Conservation (phyloP, 2,797 vertebrate genomes). For the Eleutherodactylus coqui region DNA sequence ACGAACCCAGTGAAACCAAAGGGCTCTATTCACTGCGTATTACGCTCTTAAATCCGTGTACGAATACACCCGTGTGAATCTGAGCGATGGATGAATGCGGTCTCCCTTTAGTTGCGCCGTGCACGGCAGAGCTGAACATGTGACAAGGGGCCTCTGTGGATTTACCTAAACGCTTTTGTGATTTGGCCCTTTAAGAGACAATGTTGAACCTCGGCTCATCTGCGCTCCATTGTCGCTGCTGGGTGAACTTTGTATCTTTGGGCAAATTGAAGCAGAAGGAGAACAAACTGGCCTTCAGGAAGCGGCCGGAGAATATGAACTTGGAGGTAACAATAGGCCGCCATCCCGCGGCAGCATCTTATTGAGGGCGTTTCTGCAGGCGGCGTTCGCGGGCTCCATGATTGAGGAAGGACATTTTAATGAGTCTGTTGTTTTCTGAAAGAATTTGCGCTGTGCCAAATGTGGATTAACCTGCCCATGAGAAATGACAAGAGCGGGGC, state of each 20-base stretch:
- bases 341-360: slow-evolving; percentile 35
- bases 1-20: too few species aligned
- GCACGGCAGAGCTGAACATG: background rate
- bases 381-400: slow-evolving; percentile 31
- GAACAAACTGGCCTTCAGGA: slow-evolving; percentile 46
- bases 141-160: slow-evolving; percentile 52
- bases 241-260: slow-evolving; percentile 55
- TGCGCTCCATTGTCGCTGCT: slow-evolving; percentile 51
- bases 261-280: slow-evolving; percentile 36
- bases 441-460: slow-evolving; percentile 35
- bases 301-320: slow-evolving; percentile 41
- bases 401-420: slow-evolving; percentile 51
- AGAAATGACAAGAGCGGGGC: slow-evolving; percentile 28
- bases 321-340: background rate
- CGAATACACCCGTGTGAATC: too few species aligned
- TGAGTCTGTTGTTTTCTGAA: slow-evolving; percentile 48
- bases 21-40: too few species aligned
- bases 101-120: background rate
- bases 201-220: slow-evolving; percentile 55
- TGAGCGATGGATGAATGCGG: too few species aligned
- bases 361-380: slow-evolving; percentile 40
- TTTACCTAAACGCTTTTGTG: slow-evolving; percentile 69
- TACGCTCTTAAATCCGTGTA: too few species aligned
- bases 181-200: slow-evolving; percentile 61
- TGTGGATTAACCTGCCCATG: slow-evolving; percentile 43